These are phyloP conservation scores for Microcebus jonahi DNA, from an alignment of 2,113 vertebrate species.

Conservation along the genomic window DNA sequence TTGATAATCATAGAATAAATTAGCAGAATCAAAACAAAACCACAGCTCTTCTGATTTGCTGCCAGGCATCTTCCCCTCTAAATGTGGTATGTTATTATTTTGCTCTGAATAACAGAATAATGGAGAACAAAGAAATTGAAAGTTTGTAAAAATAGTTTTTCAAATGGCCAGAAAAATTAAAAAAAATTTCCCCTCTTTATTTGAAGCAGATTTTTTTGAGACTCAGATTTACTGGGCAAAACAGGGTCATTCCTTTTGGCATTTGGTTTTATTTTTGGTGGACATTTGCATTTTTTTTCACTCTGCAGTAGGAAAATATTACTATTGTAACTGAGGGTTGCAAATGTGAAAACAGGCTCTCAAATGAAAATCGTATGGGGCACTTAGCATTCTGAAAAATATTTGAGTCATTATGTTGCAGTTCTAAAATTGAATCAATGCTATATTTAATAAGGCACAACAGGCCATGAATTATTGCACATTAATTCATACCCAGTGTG, in stretches of 20 bases:
- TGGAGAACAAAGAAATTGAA: slow-evolving; percentile 44
- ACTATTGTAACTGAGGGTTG: slow-evolving; percentile 79
- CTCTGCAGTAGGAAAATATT: slow-evolving; percentile 75
- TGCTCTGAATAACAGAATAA: slow-evolving; percentile 51
- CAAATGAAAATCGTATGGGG: slow-evolving; percentile 79
- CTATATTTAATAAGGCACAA: slow-evolving; percentile 87
- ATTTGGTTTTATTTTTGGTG: slow-evolving; percentile 71
- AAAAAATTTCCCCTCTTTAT: background rate
- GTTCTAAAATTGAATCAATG: slow-evolving; percentile 85
- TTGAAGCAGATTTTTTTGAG: background rate
- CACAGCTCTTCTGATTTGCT: background rate
- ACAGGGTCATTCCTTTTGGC: slow-evolving; percentile 23
- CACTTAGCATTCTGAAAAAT: slow-evolving; percentile 83
- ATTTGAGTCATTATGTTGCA: slow-evolving; percentile 82
- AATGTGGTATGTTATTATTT: slow-evolving; percentile 20
- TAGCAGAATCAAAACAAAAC: slow-evolving; percentile 4
- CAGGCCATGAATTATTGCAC: slow-evolving; percentile 86
- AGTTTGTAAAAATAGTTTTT: slow-evolving; percentile 22
- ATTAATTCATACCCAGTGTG: slow-evolving; percentile 85
- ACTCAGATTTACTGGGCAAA: slow-evolving; percentile 5
- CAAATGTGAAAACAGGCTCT: slow-evolving; percentile 80
- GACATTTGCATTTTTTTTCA: slow-evolving; percentile 57
- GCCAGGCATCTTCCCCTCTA: background rate
- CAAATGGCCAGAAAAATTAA: background rate
- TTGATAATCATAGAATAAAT: background rate